phyloP scores from a whole-genome alignment of 2,888 invertebrate species.

The Acleris literana region DNA sequence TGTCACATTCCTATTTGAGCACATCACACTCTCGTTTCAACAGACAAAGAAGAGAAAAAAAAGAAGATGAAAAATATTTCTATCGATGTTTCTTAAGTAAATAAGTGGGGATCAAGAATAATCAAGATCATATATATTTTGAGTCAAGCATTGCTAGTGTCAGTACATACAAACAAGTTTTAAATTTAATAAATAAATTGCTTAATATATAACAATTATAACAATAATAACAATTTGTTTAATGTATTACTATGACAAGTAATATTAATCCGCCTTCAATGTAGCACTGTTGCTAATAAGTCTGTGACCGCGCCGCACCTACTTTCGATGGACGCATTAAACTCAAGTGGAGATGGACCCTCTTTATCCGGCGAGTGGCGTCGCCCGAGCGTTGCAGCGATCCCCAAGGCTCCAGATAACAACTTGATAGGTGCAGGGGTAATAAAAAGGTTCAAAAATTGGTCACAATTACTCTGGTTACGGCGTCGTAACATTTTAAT shows the following conservation, averaged over 20 bases:
- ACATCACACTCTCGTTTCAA: too few relatives aligned
- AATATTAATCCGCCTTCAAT: background rate
- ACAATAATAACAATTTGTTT: too few relatives aligned
- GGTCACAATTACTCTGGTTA: conserved; percentile 77
- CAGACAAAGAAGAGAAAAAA: too few relatives aligned
- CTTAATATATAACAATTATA: too few relatives aligned
- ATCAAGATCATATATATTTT: too few relatives aligned
- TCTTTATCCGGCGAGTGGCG: conserved; percentile 49
- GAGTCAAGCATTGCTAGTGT: too few relatives aligned
- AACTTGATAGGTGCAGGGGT: conserved; percentile 75
- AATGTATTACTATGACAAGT: background rate
- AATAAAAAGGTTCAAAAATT: conserved; percentile 78
- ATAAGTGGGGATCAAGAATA: too few relatives aligned
- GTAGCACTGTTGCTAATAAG: conserved; percentile 24
- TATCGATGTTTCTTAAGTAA: too few relatives aligned
- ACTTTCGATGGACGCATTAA: conserved; percentile 34
- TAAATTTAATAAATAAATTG: too few relatives aligned
- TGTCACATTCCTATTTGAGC: too few relatives aligned
- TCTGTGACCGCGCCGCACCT: conserved; percentile 5
- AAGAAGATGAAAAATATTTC: too few relatives aligned
- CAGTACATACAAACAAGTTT: too few relatives aligned
- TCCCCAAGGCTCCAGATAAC: conserved; percentile 63
- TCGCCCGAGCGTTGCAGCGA: conserved; percentile 49
- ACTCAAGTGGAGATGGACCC: conserved; percentile 40
- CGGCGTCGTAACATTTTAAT: conserved; percentile 78